These are phyloP conservation scores for Tiliqua scincoides DNA, from an alignment of 2,113 vertebrate genomes.

Conservation along the genomic window DNA sequence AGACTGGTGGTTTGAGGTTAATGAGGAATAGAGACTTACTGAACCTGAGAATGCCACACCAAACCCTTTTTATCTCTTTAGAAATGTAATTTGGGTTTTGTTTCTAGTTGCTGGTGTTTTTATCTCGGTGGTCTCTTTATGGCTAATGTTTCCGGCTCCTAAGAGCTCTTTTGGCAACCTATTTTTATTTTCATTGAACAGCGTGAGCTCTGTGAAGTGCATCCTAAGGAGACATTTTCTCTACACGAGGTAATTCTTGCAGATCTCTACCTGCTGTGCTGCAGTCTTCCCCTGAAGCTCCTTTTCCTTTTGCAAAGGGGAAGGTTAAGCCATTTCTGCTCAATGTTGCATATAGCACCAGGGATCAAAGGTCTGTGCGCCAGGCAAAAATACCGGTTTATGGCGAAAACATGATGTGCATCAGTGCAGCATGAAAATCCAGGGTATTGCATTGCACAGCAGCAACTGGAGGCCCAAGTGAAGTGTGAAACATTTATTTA, in stretches of 20 bases:
- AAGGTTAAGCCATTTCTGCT: too few relatives aligned
- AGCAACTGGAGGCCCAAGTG: neutral
- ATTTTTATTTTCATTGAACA: neutral
- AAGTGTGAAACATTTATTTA: neutral
- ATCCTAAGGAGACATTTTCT: neutral
- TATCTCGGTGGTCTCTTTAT: too few relatives aligned
- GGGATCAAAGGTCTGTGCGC: constrained; percentile 5
- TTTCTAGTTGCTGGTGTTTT: neutral
- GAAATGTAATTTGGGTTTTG: neutral
- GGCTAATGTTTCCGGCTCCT: too few relatives aligned
- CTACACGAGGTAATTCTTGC: neutral
- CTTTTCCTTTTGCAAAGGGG: neutral
- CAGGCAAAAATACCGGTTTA: too few relatives aligned
- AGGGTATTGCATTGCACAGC: too few relatives aligned
- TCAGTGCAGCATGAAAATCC: neutral
- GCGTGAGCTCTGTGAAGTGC: neutral
- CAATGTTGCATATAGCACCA: too few relatives aligned
- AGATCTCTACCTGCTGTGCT: neutral
- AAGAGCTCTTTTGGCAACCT: neutral
- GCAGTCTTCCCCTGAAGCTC: neutral
- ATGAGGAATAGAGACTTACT: neutral
- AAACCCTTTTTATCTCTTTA: neutral
- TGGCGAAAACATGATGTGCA: neutral
- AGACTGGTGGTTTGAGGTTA: neutral
- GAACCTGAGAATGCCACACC: too few relatives aligned